Evolutionary conservation across 2,888 invertebrate genomes (phyloP), one percentile per base, ranked within the genome.

Genomic region (Polyploca ridens): DNA sequence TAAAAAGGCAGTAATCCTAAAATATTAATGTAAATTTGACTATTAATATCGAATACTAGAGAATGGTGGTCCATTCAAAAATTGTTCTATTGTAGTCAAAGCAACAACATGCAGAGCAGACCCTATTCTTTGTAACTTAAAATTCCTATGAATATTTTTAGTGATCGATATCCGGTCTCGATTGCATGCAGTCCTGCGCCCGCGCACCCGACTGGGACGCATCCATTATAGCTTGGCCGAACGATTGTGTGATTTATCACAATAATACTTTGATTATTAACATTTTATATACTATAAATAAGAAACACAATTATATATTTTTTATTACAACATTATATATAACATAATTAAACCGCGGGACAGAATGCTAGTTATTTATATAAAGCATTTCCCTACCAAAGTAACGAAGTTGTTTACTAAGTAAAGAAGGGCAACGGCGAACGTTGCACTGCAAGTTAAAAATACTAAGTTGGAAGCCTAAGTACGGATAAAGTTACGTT

Each of bases 81-180:
- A 16, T 19, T 46, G 46, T 14, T 46, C 60, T 64, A 33, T 69
- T 69, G 65, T 67, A 72, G 33, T 67, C 66, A 38, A 10, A 38
- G 35, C 38, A 8, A 14, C 35, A 19, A 38, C 16, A 38, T 33
- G 33, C 59, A 10, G 59, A 35, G 33, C 59, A 10, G 59, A 16
- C 10, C 16, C 41, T 19, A 11, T 19, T 49, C 49, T 38, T 19
- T 62, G 27, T 58, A 27, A 62, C 41, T 77, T 67, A 64, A 81
- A 79, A 78, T 78, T 54, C 79, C 81, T 79, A 85, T 86, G 82
- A 83, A 85, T 86, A 86, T 74, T 72, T 82, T 81, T 73, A 81
- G 75, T 73, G 73, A 73, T 79, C 72, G 27, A 65, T 78, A 80
- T 83, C 80, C 80, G 77, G 77, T 68, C 67, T 63, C 70, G 67